Conservation (phyloP, 2,888 invertebrate species). For the Drosophila trichaetosa region DNA sequence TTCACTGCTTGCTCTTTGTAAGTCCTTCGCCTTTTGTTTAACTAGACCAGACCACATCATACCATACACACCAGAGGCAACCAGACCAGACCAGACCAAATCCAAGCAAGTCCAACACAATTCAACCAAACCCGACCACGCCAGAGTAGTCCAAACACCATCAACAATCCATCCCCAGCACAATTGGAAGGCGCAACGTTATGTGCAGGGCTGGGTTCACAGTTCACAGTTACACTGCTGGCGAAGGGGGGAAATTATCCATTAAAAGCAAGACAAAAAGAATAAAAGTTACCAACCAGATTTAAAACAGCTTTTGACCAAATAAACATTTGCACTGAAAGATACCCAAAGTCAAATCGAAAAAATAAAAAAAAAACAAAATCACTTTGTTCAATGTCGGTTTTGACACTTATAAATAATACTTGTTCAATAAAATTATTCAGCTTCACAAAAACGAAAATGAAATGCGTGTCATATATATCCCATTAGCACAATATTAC, state of each 20-base stretch:
- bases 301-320: background rate
- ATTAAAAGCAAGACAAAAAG: slow-evolving; percentile 38
- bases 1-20: slow-evolving; percentile 58
- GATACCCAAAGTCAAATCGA: slow-evolving; percentile 1
- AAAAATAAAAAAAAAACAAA: background rate
- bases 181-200: slow-evolving; percentile 30
- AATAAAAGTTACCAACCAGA: slow-evolving; percentile 12
- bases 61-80: slow-evolving; percentile 6
- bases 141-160: slow-evolving; percentile 10
- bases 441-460: background rate
- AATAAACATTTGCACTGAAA: background rate
- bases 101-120: slow-evolving; percentile 2
- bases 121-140: background rate
- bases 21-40: slow-evolving; percentile 64
- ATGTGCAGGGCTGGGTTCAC: slow-evolving; percentile 21
- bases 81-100: slow-evolving; percentile 2
- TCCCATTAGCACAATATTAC: background rate
- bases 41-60: slow-evolving; percentile 49
- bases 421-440: background rate
- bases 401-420: background rate
- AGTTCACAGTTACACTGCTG: slow-evolving; percentile 31
- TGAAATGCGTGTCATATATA: background rate
- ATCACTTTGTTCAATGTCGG: background rate
- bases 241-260: slow-evolving; percentile 15
- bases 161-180: slow-evolving; percentile 32